These are phyloP conservation scores for Caenorhabditis becei DNA, from an alignment of 2,888 invertebrate species.

Conservation along the genomic window DNA sequence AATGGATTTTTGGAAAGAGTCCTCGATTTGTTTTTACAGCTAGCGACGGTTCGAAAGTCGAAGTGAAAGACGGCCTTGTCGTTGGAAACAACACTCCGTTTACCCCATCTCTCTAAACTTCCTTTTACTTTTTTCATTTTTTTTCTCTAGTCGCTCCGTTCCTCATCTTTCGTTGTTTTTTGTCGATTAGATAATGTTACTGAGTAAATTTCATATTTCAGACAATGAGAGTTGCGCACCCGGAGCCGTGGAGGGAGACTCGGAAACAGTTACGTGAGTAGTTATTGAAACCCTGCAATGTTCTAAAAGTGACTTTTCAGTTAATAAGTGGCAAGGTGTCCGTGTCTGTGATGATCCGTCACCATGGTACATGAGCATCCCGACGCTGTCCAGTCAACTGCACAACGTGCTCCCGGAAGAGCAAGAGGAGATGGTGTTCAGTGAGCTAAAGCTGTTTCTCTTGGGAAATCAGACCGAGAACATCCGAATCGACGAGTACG, in stretches of 20 bases:
- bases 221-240: slow-evolving; percentile 22
- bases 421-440: slow-evolving; percentile 57
- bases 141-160: too few species aligned
- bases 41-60: slow-evolving; percentile 9
- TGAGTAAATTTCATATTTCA: slow-evolving; percentile 1
- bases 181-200: background rate
- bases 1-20: slow-evolving; percentile 92
- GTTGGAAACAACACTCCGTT: slow-evolving; percentile 36
- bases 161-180: slow-evolving; percentile 1
- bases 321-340: slow-evolving; percentile 42
- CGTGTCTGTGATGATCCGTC: slow-evolving; percentile 51
- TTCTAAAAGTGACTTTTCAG: too few species aligned
- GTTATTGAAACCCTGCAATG: too few species aligned
- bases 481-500: slow-evolving; percentile 45
- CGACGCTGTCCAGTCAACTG: slow-evolving; percentile 43
- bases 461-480: slow-evolving; percentile 60
- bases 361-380: slow-evolving; percentile 58
- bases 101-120: background rate
- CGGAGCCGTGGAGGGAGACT: slow-evolving; percentile 38
- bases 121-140: background rate
- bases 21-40: slow-evolving; percentile 86
- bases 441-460: slow-evolving; percentile 52
- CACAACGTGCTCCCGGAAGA: slow-evolving; percentile 57
- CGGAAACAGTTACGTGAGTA: slow-evolving; percentile 42
- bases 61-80: slow-evolving; percentile 69